Evolutionary conservation across 2,888 invertebrate genomes (phyloP), one percentile per base, ranked within the genome.

Genomic region (Neoitamus cyanurus): DNA sequence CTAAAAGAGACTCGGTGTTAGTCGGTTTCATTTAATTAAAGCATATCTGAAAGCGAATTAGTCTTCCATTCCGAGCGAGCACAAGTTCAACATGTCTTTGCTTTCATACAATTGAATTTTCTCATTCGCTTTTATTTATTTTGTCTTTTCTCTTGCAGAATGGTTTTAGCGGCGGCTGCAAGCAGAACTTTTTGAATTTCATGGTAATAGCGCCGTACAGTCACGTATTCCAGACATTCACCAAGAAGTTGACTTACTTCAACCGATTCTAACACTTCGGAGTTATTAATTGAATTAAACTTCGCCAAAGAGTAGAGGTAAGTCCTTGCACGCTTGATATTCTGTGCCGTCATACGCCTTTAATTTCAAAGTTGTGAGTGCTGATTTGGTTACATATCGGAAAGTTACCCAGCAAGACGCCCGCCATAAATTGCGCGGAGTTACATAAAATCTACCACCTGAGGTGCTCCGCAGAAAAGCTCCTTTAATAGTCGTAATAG

Each of bases 221-320:
- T 25, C 58, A 58, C 58, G 9, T 25, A 58, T 20, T 25, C 25
- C 11, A 7, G 9, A 58, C 58, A 25, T 58, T 25, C 58, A 58
- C 58, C 58, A 58, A 58, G 58, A 25, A 58, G 58, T 58, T 58
- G 58, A 58, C 58, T 58, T 58, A 58, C 58, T 58, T 58, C 58
- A 58, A 58, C 58, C 25, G 58, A 15, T 58, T 58, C 58, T 58
- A 58, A 58, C 58, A 58, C 58, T 58, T 58, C 25, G 58, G 58
- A 58, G 58, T 58, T 58, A 58, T 58, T 20, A 58, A 58, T 58
- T 58, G 6, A 58, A 58, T 58, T 58, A 58, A 58, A 58, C 20
- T 58, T 58, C 58, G 25, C 58, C 58, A 58, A 58, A 58, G 58
- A 15, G 58, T 20, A 58, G 58, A 58, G 58, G 58, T 58, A 20